Base-by-base conservation (phyloP, 1,140 invertebrate genomes). In the Zaprionus capensis region DNA sequence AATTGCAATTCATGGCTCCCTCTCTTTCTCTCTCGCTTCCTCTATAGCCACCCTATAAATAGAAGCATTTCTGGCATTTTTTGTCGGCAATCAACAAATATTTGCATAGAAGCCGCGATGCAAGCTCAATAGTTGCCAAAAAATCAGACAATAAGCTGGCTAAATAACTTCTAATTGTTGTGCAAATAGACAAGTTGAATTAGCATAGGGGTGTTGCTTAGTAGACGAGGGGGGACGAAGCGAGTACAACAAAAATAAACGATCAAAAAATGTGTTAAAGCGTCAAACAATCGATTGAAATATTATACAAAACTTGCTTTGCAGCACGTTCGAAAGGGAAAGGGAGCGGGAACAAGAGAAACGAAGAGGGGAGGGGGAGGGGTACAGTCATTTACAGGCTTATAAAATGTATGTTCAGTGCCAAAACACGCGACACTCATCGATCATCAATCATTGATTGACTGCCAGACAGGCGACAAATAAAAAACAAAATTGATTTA, bases 101-200 rank as follows among this genome's bases (percentile, higher is more conserved):
- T 90, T 90, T 90, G 85, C 76, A 80, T 82, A 85, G 69, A 81
- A 90, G 58, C 76, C 53, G 15, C 49, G 46, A 51, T 24, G 46
- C 22, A 20, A 20, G 72, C 66, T 58, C 28, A 36, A 82, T 77
- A 73, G 68, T 70, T 68, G 71, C 73, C 86, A 81, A 79, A 79
- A 63, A 78, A 82, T 65, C 62, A 90, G 55, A 90, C 79, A 85
- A 90, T 82, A 79, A 80, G 75, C 78, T 75, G 70, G 71, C 81
- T 77, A 90, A 88, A 90, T 82, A 90, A 78, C 81, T 88, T 90
- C 85, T 88, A 90, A 90, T 90, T 90, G 85, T 82, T 90, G 76
- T 65, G 68, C 86, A 90, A 90, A 90, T 81, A 90, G 81, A 67
- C 71, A 78, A 57, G 24, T 55, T 44, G 58, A 66, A 72, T 76